Evolutionary conservation across 64 coral and sea anemone species (phyloP), one percentile per base, ranked within the genome.

Genomic region (Dendronephthya gigantea): DNA sequence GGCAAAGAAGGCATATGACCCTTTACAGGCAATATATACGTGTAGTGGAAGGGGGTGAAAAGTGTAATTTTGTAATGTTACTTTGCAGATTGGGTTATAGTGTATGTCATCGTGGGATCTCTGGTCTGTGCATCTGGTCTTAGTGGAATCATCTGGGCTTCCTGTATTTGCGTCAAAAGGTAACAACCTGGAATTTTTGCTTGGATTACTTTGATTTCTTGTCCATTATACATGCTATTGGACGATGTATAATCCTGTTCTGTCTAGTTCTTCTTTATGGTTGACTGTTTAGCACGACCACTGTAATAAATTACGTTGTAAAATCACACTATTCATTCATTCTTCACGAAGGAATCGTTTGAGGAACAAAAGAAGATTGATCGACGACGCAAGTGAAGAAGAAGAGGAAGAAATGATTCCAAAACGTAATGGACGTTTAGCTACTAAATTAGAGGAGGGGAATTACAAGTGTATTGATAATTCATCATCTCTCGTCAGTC

Each of bases 381-480:
- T 97, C 4, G 94, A 97, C 27, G 94, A 97, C 17, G 55, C 55
- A 4, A 62, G 55, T 52, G 94, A 96, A 69, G 91, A 93, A 38
- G 86, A 88, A 59, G 91, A 92, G 69, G 94, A 97, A 19, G 94
- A 97, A 83, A 97, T 97, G 94, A 72, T 97, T 8, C 94, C 94
- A 27, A 97, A 97, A 90, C 91, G 94, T 97, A 84, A 89, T n/a
- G n/a, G n/a, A n/a, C n/a, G n/a, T n/a, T n/a, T n/a, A n/a, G n/a
- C n/a, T n/a, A n/a, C n/a, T n/a, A n/a, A n/a, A n/a, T n/a, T n/a
- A n/a, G n/a, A n/a, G n/a, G n/a, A n/a, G n/a, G n/a, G n/a, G n/a
- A n/a, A n/a, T n/a, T n/a, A n/a, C n/a, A n/a, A n/a, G n/a, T n/a
- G n/a, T n/a, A n/a, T n/a, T n/a, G n/a, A n/a, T n/a, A n/a, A n/a